Base-by-base conservation (phyloP, 2,797 vertebrate species). In the Poecile montanus region DNA sequence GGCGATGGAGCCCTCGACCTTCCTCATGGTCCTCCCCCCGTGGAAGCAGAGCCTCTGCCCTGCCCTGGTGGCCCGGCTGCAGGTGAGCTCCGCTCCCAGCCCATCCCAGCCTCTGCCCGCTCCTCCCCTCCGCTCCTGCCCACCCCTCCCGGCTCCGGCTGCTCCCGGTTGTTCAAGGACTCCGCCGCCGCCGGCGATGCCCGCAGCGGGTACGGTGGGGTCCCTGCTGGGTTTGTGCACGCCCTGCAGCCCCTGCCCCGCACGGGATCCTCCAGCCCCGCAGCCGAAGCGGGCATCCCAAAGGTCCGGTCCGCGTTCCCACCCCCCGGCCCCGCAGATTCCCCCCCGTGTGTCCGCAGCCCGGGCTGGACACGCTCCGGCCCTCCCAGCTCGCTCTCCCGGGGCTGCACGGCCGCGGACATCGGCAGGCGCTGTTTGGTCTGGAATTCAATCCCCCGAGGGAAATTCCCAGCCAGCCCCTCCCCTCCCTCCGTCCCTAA, bases 191-290 rank as follows among this genome's bases (percentile, higher is more conserved):
- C 48, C 2, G 25, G 40, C 5, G 5, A 65, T 56, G 65, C n/a
- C 57, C 2, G 29, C 45, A 48, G 75, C 57, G 80, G 87, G 89
- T 92, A 77, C 36, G 47, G 70, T 2, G 56, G 26, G 36, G 4
- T 1, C 1, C 1, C 16, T 12, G 48, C 40, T 2, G 45, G 29
- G 1, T 60, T 51, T 8, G 11, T 13, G 38, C 58, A 3, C 54
- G 18, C 77, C 40, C 34, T 5, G 54, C 68, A 42, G 79, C 27
- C 44, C 40, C 40, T 34, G 56, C 66, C 40, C 23, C 3, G 29
- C 12, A 2, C 17, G 32, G 42, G 32, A 19, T 10, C 62, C 62
- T 16, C 7, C 22, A 5, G 44, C 38, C 50, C 23, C 54, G 51
- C 54, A 10, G n/a, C 57, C 13, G 16, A 2, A 53, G 22, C 4